Conservation (phyloP, 2,113 vertebrate genomes). For the Taurulus bubalis region DNA sequence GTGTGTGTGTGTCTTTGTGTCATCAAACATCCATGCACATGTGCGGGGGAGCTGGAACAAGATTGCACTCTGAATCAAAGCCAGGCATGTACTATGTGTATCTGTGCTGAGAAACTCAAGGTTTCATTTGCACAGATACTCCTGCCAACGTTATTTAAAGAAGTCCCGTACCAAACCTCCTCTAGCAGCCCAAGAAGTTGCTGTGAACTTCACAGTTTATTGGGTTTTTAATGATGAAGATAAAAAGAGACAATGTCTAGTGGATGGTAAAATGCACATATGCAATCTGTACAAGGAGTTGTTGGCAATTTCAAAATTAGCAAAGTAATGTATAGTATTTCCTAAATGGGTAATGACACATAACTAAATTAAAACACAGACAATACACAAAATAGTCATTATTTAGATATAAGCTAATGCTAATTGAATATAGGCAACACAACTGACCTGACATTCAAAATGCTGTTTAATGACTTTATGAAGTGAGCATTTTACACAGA, state of each 20-base stretch:
- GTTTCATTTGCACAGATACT: constrained; percentile 12
- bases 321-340: background rate
- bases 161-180: background rate
- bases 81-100: background rate
- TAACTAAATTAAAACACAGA: background rate
- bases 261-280: background rate
- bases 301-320: background rate
- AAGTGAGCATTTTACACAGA: no score
- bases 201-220: background rate
- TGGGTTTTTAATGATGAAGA: constrained; percentile 4
- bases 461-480: no score
- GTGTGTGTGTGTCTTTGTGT: background rate
- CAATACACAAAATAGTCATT: background rate
- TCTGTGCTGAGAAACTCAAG: background rate
- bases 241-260: background rate
- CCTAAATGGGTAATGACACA: background rate
- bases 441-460: no score
- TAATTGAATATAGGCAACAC: no score
- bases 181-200: background rate
- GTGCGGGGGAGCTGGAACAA: constrained; percentile 38
- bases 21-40: constrained; percentile 23
- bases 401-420: background rate
- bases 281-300: no score
- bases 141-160: constrained; percentile 30
- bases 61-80: constrained; percentile 7